phyloP scores from a whole-genome alignment of 2,888 invertebrate genomes.

The Hyposoter didymator region DNA sequence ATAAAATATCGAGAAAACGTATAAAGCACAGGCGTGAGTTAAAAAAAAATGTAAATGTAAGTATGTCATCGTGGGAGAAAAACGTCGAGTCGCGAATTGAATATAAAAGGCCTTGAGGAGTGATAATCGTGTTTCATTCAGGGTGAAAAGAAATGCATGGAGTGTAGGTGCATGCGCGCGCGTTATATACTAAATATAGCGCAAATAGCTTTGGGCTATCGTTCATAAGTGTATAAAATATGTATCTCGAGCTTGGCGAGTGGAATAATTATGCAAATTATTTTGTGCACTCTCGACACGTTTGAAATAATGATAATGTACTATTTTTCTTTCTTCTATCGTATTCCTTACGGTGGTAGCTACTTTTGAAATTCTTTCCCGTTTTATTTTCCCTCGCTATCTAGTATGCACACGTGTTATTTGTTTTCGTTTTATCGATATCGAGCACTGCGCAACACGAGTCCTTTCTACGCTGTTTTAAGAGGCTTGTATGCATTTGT shows the following conservation, averaged over 20 bases:
- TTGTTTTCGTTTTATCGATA: conserved; percentile 49
- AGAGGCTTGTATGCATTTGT: background rate
- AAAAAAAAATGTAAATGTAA: background rate
- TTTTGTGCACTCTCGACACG: conserved; percentile 23
- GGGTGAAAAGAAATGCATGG: background rate
- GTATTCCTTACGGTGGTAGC: background rate
- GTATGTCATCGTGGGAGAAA: background rate
- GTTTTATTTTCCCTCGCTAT: conserved; percentile 1
- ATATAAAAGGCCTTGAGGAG: conserved; percentile 15
- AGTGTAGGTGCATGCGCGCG: conserved; percentile 3
- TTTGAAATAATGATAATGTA: conserved; percentile 35
- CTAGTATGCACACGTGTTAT: conserved; percentile 42
- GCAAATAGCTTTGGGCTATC: conserved; percentile 35
- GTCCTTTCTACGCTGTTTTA: conserved; percentile 25
- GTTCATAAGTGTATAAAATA: conserved; percentile 10
- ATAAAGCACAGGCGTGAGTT: background rate
- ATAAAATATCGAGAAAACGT: background rate
- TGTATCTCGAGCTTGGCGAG: conserved; percentile 36
- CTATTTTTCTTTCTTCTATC: conserved; percentile 14
- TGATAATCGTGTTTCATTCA: conserved; percentile 41
- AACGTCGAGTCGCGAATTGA: background rate
- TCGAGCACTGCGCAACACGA: conserved; percentile 33
- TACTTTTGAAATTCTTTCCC: background rate
- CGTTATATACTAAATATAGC: conserved; percentile 16
- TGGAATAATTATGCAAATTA: conserved; percentile 57